Evolutionary conservation across 2,888 invertebrate species (phyloP), one percentile per base, ranked within the genome.

Genomic region (Drosophila mayaguana): DNA sequence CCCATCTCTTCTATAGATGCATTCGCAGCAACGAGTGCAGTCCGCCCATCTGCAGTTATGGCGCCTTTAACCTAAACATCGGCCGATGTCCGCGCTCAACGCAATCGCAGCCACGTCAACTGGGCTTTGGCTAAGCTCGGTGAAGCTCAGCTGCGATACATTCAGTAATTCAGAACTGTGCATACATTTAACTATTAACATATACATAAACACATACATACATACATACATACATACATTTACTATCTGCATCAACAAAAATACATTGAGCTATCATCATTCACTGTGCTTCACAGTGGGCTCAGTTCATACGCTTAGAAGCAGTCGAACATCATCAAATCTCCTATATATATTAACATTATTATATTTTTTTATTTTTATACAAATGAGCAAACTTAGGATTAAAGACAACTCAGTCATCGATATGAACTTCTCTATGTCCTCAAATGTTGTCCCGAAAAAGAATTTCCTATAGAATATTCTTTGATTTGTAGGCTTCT

Each of bases 51-150:
- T 93, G 92, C 74, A 92, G 88, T 54, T 90, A 87, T 57, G 93
- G 93, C 34, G 62, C 78, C 3, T 93, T 92, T 46, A 91, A 78
- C 65, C 71, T 56, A 34, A 81, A 80, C 48, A 80, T 73, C 16
- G 93, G 93, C n/a, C 91, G 93, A n/a, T 93, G 93, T 68, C 93
- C 93, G n/a, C 90, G 82, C 11, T 69, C 73, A 3, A 38, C 56
- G 28, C 79, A 66, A 16, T 54, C 71, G 54, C 42, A 67, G 32
- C 70, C 62, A 9, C 77, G 73, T 12, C 81, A 85, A 46, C 75
- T 80, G 56, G 83, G 86, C 62, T 86, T 78, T 55, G 91, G 91
- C 50, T 91, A 91, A 82, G 61, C 9, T 32, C 16, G 36, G 40
- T 25, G 36, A 18, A 20, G 38, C 36, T 36, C 46, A 20, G 43